Percentiles rank a stretch among this genome's conserved stretches.
These are phyloP conservation scores for Choreutis nemorana DNA, from an alignment of 2,888 invertebrate species.

Conservation along the genomic window DNA sequence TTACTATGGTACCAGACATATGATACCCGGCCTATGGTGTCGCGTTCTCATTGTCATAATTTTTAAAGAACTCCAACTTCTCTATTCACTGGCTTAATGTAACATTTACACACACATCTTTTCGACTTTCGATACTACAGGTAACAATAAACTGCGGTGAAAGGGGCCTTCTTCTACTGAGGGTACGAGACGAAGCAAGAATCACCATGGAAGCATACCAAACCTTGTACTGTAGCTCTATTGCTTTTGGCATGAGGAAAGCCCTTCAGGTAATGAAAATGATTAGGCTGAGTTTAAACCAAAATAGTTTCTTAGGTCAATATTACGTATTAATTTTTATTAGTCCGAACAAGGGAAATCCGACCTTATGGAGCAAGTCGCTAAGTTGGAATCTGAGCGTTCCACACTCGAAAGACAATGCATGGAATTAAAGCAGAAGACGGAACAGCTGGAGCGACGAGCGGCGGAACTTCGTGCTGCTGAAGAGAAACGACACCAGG, in stretches of 20 bases:
- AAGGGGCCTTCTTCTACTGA: conserved; percentile 88
- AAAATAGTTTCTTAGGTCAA: background rate
- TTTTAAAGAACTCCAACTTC: background rate
- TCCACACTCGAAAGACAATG: conserved; percentile 70
- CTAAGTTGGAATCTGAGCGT: conserved; percentile 73
- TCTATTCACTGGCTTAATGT: background rate
- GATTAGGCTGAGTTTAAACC: conserved; percentile 16
- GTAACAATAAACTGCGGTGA: conserved; percentile 98
- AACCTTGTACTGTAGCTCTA: conserved; percentile 95
- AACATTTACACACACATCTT: no score
- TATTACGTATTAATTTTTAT: conserved; percentile 2
- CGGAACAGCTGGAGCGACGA: conserved; percentile 84
- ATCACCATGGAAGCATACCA: conserved; percentile 98
- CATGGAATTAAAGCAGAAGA: conserved; percentile 64
- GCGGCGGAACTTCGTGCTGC: conserved; percentile 85
- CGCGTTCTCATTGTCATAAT: background rate
- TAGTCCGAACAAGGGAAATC: conserved; percentile 89
- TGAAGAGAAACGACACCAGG: conserved; percentile 91
- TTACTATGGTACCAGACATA: no score
- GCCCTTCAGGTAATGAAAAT: conserved; percentile 77
- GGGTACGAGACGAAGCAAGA: conserved; percentile 94
- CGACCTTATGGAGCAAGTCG: conserved; percentile 78
- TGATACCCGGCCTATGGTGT: no score
- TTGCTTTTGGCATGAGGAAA: conserved; percentile 97
- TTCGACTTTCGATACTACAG: no score